Conservation (phyloP, 2,888 invertebrate species). For the Stenolophus ochropezus region DNA sequence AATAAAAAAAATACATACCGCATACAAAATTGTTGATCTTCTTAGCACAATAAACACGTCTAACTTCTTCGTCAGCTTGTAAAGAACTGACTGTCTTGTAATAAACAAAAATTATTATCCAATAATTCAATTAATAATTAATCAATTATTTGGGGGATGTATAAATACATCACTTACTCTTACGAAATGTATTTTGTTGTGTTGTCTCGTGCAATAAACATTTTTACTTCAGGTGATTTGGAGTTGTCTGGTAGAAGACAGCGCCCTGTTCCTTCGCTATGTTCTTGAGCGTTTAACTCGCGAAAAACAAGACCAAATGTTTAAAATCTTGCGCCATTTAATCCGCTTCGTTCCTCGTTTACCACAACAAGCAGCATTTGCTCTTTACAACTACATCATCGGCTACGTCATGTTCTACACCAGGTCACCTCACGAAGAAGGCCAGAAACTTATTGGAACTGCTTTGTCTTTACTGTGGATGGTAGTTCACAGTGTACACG, state of each 20-base stretch:
- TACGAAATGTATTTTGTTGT: not conserved
- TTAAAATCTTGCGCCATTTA: slow-evolving; percentile 92
- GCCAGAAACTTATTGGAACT: slow-evolving; percentile 94
- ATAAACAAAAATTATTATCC: too few relatives aligned
- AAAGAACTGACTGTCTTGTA: too few relatives aligned
- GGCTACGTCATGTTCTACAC: slow-evolving; percentile 99
- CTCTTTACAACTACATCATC: slow-evolving; percentile 98
- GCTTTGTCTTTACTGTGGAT: slow-evolving; percentile 97
- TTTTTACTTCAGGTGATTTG: slow-evolving; percentile 96
- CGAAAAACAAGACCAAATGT: slow-evolving; percentile 95
- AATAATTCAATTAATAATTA: too few relatives aligned
- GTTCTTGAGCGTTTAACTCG: slow-evolving; percentile 96
- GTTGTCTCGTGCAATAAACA: too few relatives aligned
- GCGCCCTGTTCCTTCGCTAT: slow-evolving; percentile 95
- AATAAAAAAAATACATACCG: too few relatives aligned
- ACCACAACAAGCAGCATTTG: slow-evolving; percentile 98
- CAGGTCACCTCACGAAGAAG: slow-evolving; percentile 95
- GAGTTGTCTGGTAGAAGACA: slow-evolving; percentile 98
- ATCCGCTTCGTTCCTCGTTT: slow-evolving; percentile 94
- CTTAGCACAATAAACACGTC: too few relatives aligned
- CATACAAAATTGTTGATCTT: too few relatives aligned
- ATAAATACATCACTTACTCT: not conserved
- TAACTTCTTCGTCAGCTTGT: too few relatives aligned
- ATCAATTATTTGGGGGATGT: too few relatives aligned
- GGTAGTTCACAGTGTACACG: slow-evolving; percentile 98